These are phyloP conservation scores for Pseudopodoces humilis DNA, from an alignment of 2,113 vertebrate genomes.

Conservation along the genomic window DNA sequence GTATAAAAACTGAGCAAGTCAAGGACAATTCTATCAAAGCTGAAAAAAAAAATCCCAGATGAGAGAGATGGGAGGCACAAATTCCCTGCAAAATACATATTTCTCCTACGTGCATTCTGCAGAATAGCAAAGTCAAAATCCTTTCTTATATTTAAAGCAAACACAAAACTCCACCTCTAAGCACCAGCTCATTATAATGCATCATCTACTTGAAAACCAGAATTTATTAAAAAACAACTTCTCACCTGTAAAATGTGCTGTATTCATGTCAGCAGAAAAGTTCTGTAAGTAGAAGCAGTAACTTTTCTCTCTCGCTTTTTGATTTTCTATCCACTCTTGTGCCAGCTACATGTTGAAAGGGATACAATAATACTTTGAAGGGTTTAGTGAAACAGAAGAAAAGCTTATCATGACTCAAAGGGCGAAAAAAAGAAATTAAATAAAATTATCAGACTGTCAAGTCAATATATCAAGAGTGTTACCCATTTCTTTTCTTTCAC, in stretches of 20 bases:
- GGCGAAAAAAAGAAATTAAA: not conserved
- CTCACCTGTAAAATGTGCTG: constrained; percentile 75
- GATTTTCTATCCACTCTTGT: constrained; percentile 74
- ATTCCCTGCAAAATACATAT: not conserved
- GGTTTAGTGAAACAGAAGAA: not conserved
- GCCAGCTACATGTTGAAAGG: constrained; percentile 66
- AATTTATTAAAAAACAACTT: not conserved
- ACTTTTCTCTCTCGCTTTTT: constrained; percentile 42
- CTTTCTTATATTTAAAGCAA: not conserved
- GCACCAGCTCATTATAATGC: not conserved
- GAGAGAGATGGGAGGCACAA: not conserved
- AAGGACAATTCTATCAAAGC: not conserved
- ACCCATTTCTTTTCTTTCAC: not conserved
- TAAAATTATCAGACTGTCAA: not conserved
- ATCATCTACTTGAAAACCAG: not conserved
- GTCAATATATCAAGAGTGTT: not conserved
- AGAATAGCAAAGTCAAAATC: not conserved
- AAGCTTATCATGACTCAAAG: not conserved
- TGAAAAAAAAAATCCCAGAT: not conserved
- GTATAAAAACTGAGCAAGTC: not conserved
- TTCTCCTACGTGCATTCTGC: not conserved
- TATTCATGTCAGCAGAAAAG: constrained; percentile 64
- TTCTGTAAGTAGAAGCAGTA: constrained; percentile 67
- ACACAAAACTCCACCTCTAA: not conserved
- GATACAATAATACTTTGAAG: not conserved